Base-by-base conservation (phyloP, 2,888 invertebrate genomes). In the Dichetophora obliterata region DNA sequence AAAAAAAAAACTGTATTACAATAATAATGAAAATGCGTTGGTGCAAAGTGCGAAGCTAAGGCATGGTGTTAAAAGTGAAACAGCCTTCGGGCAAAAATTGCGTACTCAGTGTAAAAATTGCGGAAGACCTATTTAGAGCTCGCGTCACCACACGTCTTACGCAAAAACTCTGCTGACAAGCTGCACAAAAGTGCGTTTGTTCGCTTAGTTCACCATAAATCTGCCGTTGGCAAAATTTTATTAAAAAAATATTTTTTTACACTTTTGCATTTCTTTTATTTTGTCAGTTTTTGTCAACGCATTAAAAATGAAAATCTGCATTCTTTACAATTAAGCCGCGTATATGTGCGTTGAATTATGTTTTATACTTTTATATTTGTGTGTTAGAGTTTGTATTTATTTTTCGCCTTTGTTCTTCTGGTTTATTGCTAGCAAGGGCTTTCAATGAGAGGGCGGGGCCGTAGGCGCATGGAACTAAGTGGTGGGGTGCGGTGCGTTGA, bases 211-310 rank as follows among this genome's bases (percentile, higher is more conserved):
- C 50, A 69, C 14, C 75, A 75, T 75, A 77, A 81, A 79, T 82
- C 76, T 66, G 82, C 82, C 82, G 80, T 34, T 80, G 82, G 82
- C 82, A 77, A 81, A 81, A 80, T 81, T 80, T 81, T 80, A 79
- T 81, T 80, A 78, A 82, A 80, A 81, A 65, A 37, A 19, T 37
- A 3, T 9, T 54, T 19, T 57, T 66, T 48, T 59, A 31, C 48
- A 48, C 66, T 37, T 74, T 76, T 78, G 78, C 74, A 79, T 77
- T 75, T 76, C 79, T 81, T 81, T 80, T 77, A 81, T 81, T 82
- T 81, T 81, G 81, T 80, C 81, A 81, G 79, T 80, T 81, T 81
- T 82, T 80, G 81, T 81, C 79, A 82, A 81, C 81, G 81, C 82
- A 82, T 77, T 78, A 74, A 63, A 74, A 78, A 68, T 73, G 54